Percentiles rank a stretch among this genome's conserved stretches.
Conservation (phyloP, 2,888 invertebrate species). For the Cetonia aurata region DNA sequence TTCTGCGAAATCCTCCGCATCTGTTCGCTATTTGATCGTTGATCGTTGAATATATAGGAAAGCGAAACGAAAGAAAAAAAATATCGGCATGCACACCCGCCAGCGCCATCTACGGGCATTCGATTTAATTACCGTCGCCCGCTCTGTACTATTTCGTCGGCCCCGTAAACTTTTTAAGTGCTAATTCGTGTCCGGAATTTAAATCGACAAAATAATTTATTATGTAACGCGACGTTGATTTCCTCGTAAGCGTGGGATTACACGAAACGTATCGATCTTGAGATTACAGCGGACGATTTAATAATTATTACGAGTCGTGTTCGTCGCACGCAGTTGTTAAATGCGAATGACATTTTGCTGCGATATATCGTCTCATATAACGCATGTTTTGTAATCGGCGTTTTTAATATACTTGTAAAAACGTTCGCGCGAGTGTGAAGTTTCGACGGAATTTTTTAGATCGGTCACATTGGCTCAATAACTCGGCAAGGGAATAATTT, state of each 20-base stretch:
- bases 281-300: not conserved
- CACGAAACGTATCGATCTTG: slow-evolving; percentile 37
- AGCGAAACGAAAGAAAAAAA: too few species aligned
- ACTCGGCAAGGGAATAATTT: not conserved
- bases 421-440: too few species aligned
- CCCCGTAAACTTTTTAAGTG: slow-evolving; percentile 49
- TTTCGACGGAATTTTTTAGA: too few species aligned
- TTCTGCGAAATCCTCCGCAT: slow-evolving; percentile 37
- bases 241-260: slow-evolving; percentile 35
- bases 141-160: slow-evolving; percentile 37
- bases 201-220: slow-evolving; percentile 50
- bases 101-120: slow-evolving; percentile 43
- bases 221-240: slow-evolving; percentile 46
- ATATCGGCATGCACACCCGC: not conserved
- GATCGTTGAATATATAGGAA: not conserved
- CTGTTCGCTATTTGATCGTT: slow-evolving; percentile 32
- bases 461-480: too few species aligned
- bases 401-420: too few species aligned
- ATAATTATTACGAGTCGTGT: too few species aligned
- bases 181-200: slow-evolving; percentile 55
- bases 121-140: slow-evolving; percentile 43
- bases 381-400: too few species aligned
- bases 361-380: too few species aligned
- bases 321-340: too few species aligned
- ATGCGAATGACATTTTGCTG: too few species aligned